Percentiles rank a stretch among this genome's conserved stretches.
phyloP scores from a whole-genome alignment of 2,888 invertebrate species.

The Bombylius discolor region DNA sequence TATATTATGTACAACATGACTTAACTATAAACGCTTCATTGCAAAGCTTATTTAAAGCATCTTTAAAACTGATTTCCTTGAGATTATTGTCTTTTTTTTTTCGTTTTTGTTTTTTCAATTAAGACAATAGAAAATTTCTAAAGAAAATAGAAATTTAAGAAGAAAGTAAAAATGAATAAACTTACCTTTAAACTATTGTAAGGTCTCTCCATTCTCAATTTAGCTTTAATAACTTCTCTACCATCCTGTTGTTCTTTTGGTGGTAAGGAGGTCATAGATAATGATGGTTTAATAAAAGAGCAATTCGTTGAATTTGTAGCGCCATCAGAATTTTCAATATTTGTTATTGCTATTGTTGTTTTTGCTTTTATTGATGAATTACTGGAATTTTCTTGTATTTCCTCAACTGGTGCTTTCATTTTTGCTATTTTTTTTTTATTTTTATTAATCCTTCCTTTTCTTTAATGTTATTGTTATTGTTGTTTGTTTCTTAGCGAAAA shows the following conservation, averaged over 20 bases:
- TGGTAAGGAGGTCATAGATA: slow-evolving; percentile 67
- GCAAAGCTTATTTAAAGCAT: no score
- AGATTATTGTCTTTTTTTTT: no score
- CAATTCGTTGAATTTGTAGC: not conserved
- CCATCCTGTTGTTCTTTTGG: slow-evolving; percentile 43
- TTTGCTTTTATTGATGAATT: not conserved
- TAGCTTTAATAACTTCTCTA: slow-evolving; percentile 39
- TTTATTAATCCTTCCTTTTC: no score
- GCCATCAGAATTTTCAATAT: not conserved
- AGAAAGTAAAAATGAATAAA: not conserved
- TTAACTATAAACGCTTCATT: no score
- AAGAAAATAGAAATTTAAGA: no score
- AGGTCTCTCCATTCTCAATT: slow-evolving; percentile 50
- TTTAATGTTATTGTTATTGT: no score
- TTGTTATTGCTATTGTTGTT: not conserved
- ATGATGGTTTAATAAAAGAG: slow-evolving; percentile 29
- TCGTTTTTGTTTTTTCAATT: no score
- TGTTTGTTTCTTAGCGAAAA: no score
- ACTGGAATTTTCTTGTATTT: not conserved
- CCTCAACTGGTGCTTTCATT: slow-evolving; percentile 5
- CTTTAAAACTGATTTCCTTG: no score
- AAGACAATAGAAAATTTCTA: no score
- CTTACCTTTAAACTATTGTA: slow-evolving; percentile 64
- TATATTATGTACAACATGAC: no score
- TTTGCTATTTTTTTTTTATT: not conserved